Evolutionary conservation across 2,888 invertebrate species (phyloP), one percentile per base, ranked within the genome.

Genomic region (Pemphredon lugubris): DNA sequence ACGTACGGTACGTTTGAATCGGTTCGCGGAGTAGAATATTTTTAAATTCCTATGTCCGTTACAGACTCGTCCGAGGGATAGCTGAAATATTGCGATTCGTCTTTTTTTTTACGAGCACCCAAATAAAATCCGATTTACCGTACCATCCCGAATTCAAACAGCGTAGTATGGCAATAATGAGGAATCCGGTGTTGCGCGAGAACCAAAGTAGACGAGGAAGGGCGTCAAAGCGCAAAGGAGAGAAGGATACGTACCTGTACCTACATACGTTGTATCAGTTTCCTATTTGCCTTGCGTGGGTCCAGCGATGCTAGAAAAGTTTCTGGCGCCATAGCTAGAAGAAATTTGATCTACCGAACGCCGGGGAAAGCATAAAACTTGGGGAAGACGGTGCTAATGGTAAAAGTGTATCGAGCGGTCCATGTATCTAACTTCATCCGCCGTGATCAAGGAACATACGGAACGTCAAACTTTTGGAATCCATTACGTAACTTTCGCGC

Each of bases 101-200:
- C 7, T 26, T 26, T 5, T 26, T 26, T 26, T 26, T n/a, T n/a
- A n/a, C n/a, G n/a, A n/a, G n/a, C n/a, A n/a, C n/a, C n/a, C n/a
- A n/a, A n/a, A n/a, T n/a, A n/a, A n/a, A n/a, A n/a, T n/a, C n/a
- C n/a, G 60, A 67, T 61, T n/a, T n/a, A 34, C 23, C 20, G 23
- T 26, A 2, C 18, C 23, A 61, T 58, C 59, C 34, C 48, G 21
- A 21, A 30, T 45, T 53, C 50, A 40, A 64, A 58, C 37, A 55
- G 20, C 39, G 63, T 55, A 51, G 67, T 64, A 54, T 60, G n/a
- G 58, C 20, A 37, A 61, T 78, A 78, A 79, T 66, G 68, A 75
- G 75, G 75, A 75, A 79, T 57, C 69, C 59, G 57, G 34, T 37
- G 47, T 59, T 44, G 44, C 59, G 40, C 4, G 16, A 34, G 37